Percentiles rank a stretch among this genome's conserved stretches.
These are phyloP conservation scores for Coracias cyanogaster DNA, from an alignment of 2,797 vertebrate genomes.

Conservation along the genomic window DNA sequence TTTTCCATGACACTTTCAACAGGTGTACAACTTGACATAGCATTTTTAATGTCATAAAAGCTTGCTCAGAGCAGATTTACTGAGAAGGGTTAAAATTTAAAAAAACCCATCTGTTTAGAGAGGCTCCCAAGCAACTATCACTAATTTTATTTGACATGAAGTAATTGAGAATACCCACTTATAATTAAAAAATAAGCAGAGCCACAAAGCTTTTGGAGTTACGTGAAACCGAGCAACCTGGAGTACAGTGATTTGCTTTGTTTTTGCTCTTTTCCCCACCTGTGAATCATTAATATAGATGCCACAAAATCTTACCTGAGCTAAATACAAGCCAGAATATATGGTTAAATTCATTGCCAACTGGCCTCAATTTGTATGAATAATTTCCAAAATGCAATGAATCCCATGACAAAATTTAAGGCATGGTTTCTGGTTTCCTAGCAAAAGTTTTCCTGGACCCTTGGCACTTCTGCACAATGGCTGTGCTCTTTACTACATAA, in stretches of 20 bases:
- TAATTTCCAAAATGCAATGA: conserved; percentile 6
- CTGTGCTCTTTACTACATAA: neutral
- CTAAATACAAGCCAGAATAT: neutral
- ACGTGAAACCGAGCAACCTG: neutral
- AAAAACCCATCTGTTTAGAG: neutral
- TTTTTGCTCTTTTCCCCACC: neutral
- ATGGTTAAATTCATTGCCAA: neutral
- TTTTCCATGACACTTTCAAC: neutral
- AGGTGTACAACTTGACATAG: neutral
- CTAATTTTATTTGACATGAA: neutral
- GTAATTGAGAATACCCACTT: neutral
- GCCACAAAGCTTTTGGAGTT: neutral
- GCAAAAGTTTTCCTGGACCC: conserved; percentile 37
- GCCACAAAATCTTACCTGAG: conserved; percentile 14
- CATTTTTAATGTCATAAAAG: neutral
- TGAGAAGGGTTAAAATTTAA: neutral
- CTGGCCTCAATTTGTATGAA: neutral
- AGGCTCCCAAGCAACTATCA: neutral
- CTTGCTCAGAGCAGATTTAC: neutral
- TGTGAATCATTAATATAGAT: neutral
- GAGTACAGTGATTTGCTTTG: neutral
- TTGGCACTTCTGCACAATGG: neutral
- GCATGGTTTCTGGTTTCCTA: neutral
- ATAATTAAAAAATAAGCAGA: neutral
- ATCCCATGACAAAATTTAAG: conserved; percentile 18